Evolutionary conservation across 2,888 invertebrate genomes (phyloP).

Genomic region (Acanthopleura granulata): DNA sequence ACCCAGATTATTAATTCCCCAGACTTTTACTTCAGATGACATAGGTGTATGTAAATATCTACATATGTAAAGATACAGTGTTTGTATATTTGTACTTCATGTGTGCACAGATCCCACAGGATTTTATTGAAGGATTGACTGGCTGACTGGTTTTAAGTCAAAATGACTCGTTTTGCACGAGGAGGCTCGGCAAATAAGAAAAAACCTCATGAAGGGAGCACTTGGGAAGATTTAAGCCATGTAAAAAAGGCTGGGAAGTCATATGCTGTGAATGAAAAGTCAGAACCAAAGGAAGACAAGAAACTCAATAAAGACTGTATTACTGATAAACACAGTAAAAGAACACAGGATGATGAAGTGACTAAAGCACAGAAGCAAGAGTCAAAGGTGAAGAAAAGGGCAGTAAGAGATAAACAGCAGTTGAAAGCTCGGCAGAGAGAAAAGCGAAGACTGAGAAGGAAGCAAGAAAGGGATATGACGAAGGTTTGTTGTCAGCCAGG

Average conservation of each 20-base stretch:
- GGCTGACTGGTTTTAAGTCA: background rate
- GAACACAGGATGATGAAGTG: constrained; percentile 25
- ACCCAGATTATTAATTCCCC: too few relatives aligned
- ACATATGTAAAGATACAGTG: too few relatives aligned
- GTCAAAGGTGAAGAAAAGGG: constrained; percentile 17
- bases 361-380: constrained; percentile 11
- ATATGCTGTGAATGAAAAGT: constrained; percentile 17
- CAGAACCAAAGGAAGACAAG: constrained; percentile 13
- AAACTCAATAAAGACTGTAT: constrained; percentile 22
- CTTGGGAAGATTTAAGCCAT: constrained; percentile 37
- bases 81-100: too few relatives aligned
- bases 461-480: constrained; percentile 30
- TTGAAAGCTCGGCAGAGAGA: constrained; percentile 46
- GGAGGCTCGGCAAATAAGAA: constrained; percentile 41
- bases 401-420: constrained; percentile 22
- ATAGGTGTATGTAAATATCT: too few relatives aligned
- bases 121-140: too few relatives aligned
- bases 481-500: constrained; percentile 23
- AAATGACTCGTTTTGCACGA: constrained; percentile 55
- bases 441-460: constrained; percentile 44
- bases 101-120: too few relatives aligned
- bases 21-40: too few relatives aligned
- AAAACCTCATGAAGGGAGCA: constrained; percentile 40
- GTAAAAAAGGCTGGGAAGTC: background rate
- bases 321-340: constrained; percentile 10